These are phyloP conservation scores for Coranthus polyacanthus DNA, from an alignment of 2,797 vertebrate species.

Conservation along the genomic window DNA sequence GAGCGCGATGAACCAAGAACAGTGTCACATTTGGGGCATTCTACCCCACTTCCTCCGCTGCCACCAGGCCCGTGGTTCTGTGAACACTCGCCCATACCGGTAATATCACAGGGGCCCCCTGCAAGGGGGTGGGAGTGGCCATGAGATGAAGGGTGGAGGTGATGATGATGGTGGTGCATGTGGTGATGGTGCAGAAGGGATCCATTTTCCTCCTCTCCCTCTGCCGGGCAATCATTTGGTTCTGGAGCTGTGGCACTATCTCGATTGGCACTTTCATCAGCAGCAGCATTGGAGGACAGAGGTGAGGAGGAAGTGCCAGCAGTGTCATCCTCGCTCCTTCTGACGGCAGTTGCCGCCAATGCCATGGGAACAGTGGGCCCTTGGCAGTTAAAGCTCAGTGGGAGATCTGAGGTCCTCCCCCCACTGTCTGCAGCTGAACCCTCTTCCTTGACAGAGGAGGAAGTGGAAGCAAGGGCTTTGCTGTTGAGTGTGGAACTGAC, in stretches of 20 bases:
- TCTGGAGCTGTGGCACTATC: slow-evolving; percentile 99
- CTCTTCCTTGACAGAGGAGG: slow-evolving; percentile 93
- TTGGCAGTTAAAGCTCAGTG: slow-evolving; percentile 99
- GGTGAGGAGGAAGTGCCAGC: slow-evolving; percentile 84
- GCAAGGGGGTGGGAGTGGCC: slow-evolving; percentile 88
- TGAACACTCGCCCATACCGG: slow-evolving; percentile 92
- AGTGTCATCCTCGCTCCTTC: slow-evolving; percentile 92
- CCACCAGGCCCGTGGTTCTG: slow-evolving; percentile 84
- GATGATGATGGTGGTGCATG: slow-evolving; percentile 92
- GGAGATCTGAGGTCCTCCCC: slow-evolving; percentile 90
- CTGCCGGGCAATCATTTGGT: slow-evolving; percentile 97
- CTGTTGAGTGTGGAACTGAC: slow-evolving; percentile 87
- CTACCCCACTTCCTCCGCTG: slow-evolving; percentile 92
- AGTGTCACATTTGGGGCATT: slow-evolving; percentile 99
- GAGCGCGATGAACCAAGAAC: slow-evolving; percentile 97
- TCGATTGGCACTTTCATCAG: slow-evolving; percentile 99
- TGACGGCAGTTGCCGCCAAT: slow-evolving; percentile 83
- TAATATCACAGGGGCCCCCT: slow-evolving; percentile 92
- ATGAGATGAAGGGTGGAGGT: slow-evolving; percentile 84
- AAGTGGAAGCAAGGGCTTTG: slow-evolving; percentile 92
- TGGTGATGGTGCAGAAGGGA: slow-evolving; percentile 87
- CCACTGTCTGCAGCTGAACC: slow-evolving; percentile 91
- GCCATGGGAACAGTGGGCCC: slow-evolving; percentile 82
- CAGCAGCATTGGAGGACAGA: slow-evolving; percentile 83
- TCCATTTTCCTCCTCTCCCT: slow-evolving; percentile 94